These are phyloP conservation scores for Chionoecetes opilio DNA, from an alignment of 1,140 invertebrate genomes.

Conservation along the genomic window DNA sequence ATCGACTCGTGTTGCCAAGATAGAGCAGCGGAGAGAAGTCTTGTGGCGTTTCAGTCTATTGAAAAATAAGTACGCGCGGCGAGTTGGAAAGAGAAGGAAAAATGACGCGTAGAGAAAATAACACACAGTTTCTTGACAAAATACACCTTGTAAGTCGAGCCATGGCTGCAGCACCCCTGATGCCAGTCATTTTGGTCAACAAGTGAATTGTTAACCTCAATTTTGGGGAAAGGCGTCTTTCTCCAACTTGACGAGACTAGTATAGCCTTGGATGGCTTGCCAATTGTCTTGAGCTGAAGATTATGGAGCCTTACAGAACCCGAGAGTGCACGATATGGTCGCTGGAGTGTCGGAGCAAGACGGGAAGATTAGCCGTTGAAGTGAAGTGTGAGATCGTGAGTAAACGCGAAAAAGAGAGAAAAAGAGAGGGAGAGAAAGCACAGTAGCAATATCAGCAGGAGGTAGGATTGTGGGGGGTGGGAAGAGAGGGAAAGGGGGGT, in stretches of 20 bases:
- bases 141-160: not conserved
- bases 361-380: not conserved
- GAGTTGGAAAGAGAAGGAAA: not conserved
- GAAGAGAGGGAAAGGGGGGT: conserved; percentile 33
- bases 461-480: not conserved
- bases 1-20: not conserved
- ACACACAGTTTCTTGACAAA: not conserved
- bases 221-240: conserved; percentile 13
- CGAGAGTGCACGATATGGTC: not conserved
- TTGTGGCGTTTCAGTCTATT: not conserved
- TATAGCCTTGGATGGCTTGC: not conserved
- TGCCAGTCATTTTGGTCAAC: conserved; percentile 7
- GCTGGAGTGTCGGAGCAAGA: not conserved
- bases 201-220: conserved; percentile 20
- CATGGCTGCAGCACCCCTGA: not conserved
- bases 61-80: not conserved
- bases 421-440: not conserved
- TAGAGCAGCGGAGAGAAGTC: not conserved
- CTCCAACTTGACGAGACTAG: not conserved
- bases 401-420: not conserved
- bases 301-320: conserved; percentile 2
- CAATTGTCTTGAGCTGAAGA: conserved; percentile 7
- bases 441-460: not conserved
- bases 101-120: not conserved
- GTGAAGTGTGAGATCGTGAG: not conserved